Base-by-base conservation (phyloP, 2,888 invertebrate genomes). In the Atethmia centrago region DNA sequence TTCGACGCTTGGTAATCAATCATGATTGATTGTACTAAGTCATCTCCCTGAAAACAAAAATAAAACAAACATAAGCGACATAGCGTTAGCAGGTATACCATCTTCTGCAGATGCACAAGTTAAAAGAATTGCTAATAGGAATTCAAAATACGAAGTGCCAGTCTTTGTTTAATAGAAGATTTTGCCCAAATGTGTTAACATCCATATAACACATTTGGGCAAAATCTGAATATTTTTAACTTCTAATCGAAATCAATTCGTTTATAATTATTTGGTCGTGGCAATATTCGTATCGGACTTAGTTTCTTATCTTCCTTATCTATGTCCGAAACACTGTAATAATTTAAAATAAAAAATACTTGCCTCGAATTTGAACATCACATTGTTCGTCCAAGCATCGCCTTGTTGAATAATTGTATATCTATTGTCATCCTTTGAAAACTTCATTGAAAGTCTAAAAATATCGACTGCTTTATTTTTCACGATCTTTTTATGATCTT, bases 311-410 rank as follows among this genome's bases (percentile, higher is more conserved):
- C 55, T 40, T 36, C 10, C 12, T 28, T 42, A 77, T 49, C 8
- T 28, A 19, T n/a, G 8, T 31, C n/a, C 0, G 12, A 53, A 53
- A 47, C 2, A 25, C 12, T 31, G 4, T 31, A 21, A 45, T 31
- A 9, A 12, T 3, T 1, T 1, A 4, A 16, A 16, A 56, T 56
- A n/a, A 28, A n/a, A 25, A 36, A 79, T 36, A 82, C 88, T 82
- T 83, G 87, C 92, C 84, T 88, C 75, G 40, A 87, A 74, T 78
- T 80, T 88, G 51, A 91, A 93, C 85, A 93, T 84, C 12, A 93
- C 80, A 73, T 93, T 93, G 53, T 92, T 93, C 0, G 89, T 91
- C 93, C 93, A 93, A 28, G 89, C 86, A 76, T 93, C 93, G 16
- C 93, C 93, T 69, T 93, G 93, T 66, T 85, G 86, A 40, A 93